Evolutionary conservation across 2,113 vertebrate species (phyloP).

Genomic region (Dicentrarchus labrax): DNA sequence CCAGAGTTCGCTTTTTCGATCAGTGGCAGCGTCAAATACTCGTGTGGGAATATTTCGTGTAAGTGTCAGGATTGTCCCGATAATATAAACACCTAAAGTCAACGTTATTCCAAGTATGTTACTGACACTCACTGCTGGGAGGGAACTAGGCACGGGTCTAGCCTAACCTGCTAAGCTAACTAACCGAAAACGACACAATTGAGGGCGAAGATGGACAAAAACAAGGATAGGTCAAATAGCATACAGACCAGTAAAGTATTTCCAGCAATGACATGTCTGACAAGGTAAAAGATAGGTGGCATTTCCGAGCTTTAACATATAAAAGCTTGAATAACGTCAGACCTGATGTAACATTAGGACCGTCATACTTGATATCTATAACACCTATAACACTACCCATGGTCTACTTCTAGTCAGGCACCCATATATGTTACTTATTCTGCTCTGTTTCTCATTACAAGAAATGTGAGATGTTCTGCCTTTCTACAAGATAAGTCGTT

Average conservation of each 20-base stretch:
- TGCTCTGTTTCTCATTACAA: neutral
- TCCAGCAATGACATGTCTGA: neutral
- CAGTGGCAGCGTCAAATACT: accelerated
- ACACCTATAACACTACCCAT: neutral
- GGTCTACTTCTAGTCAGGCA: neutral
- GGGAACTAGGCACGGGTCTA: neutral
- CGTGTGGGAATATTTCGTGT: neutral
- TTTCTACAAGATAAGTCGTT: neutral
- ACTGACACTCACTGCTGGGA: neutral
- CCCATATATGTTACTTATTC: neutral
- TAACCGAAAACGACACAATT: neutral
- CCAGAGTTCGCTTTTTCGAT: accelerated
- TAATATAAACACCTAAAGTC: neutral
- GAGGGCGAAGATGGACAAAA: neutral
- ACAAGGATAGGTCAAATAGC: accelerated
- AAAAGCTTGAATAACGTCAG: no score
- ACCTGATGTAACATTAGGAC: neutral
- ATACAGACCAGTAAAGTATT: accelerated
- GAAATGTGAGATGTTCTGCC: neutral
- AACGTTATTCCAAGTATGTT: neutral
- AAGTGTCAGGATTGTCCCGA: accelerated
- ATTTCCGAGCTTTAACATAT: neutral
- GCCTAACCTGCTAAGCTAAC: constrained; percentile 24
- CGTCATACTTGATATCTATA: neutral
- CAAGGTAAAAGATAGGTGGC: neutral